phyloP scores from a whole-genome alignment of 2,888 invertebrate species.

The Eilema sororculum region DNA sequence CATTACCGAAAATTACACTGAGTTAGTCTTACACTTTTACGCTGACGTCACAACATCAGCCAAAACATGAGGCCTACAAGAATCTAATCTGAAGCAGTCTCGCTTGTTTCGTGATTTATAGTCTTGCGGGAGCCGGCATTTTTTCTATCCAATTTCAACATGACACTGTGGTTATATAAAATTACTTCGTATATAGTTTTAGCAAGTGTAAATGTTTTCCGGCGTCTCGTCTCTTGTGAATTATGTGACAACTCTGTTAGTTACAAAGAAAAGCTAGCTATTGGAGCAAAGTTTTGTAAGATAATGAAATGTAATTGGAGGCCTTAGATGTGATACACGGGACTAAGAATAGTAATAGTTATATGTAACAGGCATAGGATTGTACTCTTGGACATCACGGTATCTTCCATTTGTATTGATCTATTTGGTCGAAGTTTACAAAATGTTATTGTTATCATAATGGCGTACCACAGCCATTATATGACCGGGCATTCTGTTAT shows the following conservation, averaged over 20 bases:
- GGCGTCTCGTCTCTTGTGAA: neutral
- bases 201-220: neutral
- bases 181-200: neutral
- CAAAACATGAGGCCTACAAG: constrained; percentile 2
- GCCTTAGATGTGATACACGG: neutral
- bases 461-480: too few relatives aligned
- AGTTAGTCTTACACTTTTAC: constrained; percentile 32
- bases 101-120: constrained; percentile 14
- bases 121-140: neutral
- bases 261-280: neutral
- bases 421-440: too few relatives aligned
- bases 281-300: neutral
- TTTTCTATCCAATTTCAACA: neutral
- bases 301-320: neutral
- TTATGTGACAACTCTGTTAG: constrained; percentile 1
- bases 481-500: too few relatives aligned
- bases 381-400: neutral
- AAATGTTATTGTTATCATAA: too few relatives aligned
- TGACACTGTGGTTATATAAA: neutral
- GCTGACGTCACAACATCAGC: constrained; percentile 31
- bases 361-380: neutral
- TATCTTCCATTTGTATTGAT: too few relatives aligned
- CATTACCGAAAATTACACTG: constrained; percentile 23
- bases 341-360: neutral
- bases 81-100: constrained; percentile 12